These are phyloP conservation scores for Idaea straminata DNA, from an alignment of 2,888 invertebrate genomes.

Conservation along the genomic window DNA sequence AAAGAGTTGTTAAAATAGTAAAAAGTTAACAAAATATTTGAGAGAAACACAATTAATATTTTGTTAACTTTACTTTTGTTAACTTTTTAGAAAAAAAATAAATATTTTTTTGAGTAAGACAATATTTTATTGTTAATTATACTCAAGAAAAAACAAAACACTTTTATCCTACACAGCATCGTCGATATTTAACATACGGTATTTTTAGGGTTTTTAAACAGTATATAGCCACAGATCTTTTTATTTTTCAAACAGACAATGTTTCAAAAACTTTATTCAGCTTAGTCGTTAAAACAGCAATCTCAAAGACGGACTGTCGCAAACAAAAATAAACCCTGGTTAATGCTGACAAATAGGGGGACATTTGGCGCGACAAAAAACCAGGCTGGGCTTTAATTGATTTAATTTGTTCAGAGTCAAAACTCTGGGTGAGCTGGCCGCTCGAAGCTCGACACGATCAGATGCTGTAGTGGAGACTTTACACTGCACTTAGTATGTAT, in stretches of 20 bases:
- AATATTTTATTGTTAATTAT: no score
- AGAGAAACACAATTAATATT: no score
- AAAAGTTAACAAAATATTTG: no score
- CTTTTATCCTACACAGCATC: no score
- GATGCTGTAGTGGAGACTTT: constrained; percentile 16
- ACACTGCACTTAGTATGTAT: neutral
- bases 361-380: constrained; percentile 58
- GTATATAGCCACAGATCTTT: neutral
- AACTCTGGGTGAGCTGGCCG: constrained; percentile 52
- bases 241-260: neutral
- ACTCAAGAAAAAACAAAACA: no score
- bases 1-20: no score
- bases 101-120: no score
- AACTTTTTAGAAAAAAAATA: no score
- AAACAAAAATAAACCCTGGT: constrained; percentile 55
- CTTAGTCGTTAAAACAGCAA: neutral
- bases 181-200: no score
- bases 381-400: constrained; percentile 67
- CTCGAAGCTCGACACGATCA: constrained; percentile 12
- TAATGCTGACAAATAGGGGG: constrained; percentile 65
- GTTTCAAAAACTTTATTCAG: neutral
- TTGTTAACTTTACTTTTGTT: no score
- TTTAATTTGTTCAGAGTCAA: constrained; percentile 75
- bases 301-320: constrained; percentile 12
- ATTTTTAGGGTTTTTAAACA: no score